Evolutionary conservation across 2,113 vertebrate genomes (phyloP), one percentile per base, ranked within the genome.

Genomic region (Empidonax traillii): DNA sequence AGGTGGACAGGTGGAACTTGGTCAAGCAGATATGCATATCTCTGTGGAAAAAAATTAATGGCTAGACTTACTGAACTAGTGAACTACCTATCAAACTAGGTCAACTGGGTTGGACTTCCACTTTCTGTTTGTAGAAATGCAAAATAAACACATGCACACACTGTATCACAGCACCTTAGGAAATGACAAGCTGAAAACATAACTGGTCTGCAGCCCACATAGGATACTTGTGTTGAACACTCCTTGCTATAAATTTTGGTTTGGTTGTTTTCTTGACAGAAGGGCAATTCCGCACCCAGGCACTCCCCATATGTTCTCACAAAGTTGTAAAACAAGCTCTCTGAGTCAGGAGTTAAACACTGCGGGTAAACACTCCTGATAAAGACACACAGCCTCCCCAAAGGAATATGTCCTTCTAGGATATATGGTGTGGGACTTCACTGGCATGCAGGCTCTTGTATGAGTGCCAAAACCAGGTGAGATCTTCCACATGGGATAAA

Each of bases 231-330:
- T 44, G 61, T 44, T 7, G 8, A 94, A 93, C 67, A 46, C 53
- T 73, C 77, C 78, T 95, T 58, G 66, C n/a, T 91, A 53, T 93
- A 87, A 93, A 90, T 78, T 85, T 80, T 63, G 53, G 2, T 91
- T 91, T 81, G 52, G 85, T 82, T 82, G n/a, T 81, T 96, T 92
- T 94, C 69, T n/a, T 87, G 90, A 76, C 80, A 91, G 69, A 87
- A 87, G 4, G 27, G 68, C 69, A 94, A 75, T 68, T 73, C 66
- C 77, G 90, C 96, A 95, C 95, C 93, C 92, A 62, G 96, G 41
- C 92, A 92, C 95, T 89, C 96, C 94, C 86, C 37, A 17, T 82
- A 85, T 90, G 76, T 90, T 89, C 76, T 93, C 80, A 92, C 30
- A 84, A 92, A 81, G 76, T 43, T 92, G 88, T 95, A 93, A 87